Conservation (phyloP, 2,797 vertebrate genomes). For the Macroramphosus scolopax region DNA sequence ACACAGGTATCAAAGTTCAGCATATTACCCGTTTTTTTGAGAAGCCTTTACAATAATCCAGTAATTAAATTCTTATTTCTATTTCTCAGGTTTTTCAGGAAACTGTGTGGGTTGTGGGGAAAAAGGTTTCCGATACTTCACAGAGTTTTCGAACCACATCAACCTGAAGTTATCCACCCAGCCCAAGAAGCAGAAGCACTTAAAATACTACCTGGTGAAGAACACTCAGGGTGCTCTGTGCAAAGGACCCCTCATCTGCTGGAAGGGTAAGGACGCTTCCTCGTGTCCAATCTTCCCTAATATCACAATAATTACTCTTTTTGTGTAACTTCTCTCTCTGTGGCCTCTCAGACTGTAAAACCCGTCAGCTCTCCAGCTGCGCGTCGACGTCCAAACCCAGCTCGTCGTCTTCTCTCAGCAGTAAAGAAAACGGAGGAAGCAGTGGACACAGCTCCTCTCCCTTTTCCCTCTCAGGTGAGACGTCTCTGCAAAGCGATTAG, state of each 20-base stretch:
- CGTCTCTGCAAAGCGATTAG: too few species aligned
- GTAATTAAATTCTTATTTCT: slow-evolving; percentile 1
- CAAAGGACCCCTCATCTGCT: slow-evolving; percentile 96
- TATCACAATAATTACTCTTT: too few species aligned
- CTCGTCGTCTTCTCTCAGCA: slow-evolving; percentile 85
- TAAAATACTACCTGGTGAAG: slow-evolving; percentile 98
- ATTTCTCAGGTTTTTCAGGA: slow-evolving; percentile 90
- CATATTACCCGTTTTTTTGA: too few species aligned
- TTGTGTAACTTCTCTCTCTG: too few species aligned
- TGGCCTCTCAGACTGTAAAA: slow-evolving; percentile 86
- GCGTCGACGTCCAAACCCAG: slow-evolving; percentile 86
- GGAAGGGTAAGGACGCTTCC: slow-evolving; percentile 86
- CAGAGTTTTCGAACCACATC: slow-evolving; percentile 99
- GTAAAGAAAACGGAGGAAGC: slow-evolving; percentile 87
- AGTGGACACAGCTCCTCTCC: slow-evolving; percentile 90
- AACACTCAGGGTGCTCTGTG: slow-evolving; percentile 93
- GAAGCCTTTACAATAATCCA: too few species aligned
- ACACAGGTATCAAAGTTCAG: too few species aligned
- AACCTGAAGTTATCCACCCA: slow-evolving; percentile 98
- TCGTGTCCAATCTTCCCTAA: background rate
- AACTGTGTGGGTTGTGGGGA: slow-evolving; percentile 98
- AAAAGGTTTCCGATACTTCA: slow-evolving; percentile 98
- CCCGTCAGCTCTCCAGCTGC: slow-evolving; percentile 84
- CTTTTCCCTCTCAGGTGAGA: slow-evolving; percentile 88
- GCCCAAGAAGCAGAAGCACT: slow-evolving; percentile 99